phyloP scores from a whole-genome alignment of 1,140 invertebrate species.

The Drosophila nigrodunni region DNA sequence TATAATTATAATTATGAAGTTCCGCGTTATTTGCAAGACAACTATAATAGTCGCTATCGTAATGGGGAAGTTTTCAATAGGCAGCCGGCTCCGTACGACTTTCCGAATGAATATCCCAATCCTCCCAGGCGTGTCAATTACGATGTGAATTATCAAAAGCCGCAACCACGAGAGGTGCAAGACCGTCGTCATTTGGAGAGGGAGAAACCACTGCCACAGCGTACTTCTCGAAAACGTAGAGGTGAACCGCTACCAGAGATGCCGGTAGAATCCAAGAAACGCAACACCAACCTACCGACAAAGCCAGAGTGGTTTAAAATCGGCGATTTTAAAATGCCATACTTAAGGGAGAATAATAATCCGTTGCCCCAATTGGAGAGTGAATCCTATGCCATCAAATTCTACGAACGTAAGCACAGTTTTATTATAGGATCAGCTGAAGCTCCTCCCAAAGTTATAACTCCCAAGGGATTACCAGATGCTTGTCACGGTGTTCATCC shows the following conservation, averaged over 20 bases:
- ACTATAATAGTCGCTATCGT: too few species aligned
- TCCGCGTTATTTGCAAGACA: too few species aligned
- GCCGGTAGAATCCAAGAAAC: neutral
- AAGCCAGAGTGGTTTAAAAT: conserved; percentile 24
- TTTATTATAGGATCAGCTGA: neutral
- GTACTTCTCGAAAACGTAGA: neutral
- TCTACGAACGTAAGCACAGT: conserved; percentile 5
- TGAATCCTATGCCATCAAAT: conserved; percentile 18
- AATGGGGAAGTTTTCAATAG: too few species aligned
- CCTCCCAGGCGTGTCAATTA: too few species aligned
- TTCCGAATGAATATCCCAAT: too few species aligned
- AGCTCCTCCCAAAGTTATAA: neutral
- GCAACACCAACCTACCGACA: neutral
- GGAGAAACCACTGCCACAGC: too few species aligned
- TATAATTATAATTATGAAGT: neutral
- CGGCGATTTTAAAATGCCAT: conserved; percentile 25
- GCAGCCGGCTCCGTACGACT: too few species aligned
- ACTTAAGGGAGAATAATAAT: neutral
- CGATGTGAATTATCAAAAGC: too few species aligned
- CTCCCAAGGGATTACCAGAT: neutral
- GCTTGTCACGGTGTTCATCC: neutral
- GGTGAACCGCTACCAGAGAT: neutral
- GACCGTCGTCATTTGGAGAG: too few species aligned
- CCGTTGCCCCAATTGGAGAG: conserved; percentile 17
- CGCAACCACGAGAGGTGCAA: too few species aligned